These are phyloP conservation scores for Sceloporus undulatus DNA, from an alignment of 2,113 vertebrate genomes.

Conservation along the genomic window DNA sequence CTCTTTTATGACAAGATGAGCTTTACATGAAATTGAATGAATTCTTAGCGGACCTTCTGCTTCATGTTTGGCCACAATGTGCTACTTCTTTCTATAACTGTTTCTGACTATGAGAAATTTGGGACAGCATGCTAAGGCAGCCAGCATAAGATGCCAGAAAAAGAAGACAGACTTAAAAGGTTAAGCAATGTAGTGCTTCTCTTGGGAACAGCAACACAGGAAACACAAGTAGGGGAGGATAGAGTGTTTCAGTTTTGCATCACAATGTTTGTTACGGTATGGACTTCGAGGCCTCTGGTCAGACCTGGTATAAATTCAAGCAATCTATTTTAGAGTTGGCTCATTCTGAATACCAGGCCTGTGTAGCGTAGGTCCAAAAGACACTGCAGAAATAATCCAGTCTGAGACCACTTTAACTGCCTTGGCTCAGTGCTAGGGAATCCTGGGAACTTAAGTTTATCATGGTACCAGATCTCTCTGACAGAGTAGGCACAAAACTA, in stretches of 20 bases:
- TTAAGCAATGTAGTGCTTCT: not conserved
- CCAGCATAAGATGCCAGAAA: not conserved
- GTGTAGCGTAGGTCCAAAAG: too few species aligned
- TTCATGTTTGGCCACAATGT: constrained; percentile 8
- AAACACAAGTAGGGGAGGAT: not conserved
- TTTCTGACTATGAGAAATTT: constrained; percentile 29
- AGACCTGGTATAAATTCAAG: too few species aligned
- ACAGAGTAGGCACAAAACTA: too few species aligned
- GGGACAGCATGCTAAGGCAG: constrained; percentile 3
- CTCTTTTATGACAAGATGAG: not conserved
- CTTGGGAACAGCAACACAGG: too few species aligned
- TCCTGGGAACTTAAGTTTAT: too few species aligned
- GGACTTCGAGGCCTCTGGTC: not conserved
- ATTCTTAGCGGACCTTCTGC: constrained; percentile 13
- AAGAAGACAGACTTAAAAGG: not conserved
- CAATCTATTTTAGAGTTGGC: too few species aligned
- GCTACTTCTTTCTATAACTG: not conserved
- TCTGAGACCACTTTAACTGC: too few species aligned
- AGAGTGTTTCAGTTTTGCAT: not conserved
- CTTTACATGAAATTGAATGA: not conserved
- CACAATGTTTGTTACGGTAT: not conserved
- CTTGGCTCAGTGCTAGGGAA: too few species aligned
- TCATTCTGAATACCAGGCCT: too few species aligned
- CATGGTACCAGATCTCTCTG: too few species aligned
- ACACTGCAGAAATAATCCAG: too few species aligned